Evolutionary conservation across 2,888 invertebrate genomes (phyloP), one percentile per base, ranked within the genome.

Genomic region (Phymatocera aterrima): DNA sequence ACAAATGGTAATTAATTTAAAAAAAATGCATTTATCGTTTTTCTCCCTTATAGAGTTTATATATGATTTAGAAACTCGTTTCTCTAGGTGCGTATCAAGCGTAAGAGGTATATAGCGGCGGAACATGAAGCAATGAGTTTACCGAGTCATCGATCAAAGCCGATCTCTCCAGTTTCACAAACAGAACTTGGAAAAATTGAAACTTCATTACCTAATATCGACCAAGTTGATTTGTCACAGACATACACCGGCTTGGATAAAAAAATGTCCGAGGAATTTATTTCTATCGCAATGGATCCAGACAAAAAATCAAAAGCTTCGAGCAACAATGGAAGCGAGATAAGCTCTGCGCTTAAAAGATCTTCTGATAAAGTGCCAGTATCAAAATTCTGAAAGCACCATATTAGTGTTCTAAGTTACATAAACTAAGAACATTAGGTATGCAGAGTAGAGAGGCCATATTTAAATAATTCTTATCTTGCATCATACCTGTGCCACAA

Each of bases 201-300:
- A 51, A 24, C 37, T 57, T 40, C 28, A 18, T n/a, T n/a, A 21
- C 40, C 75, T 3, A 15, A 15, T 24, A 31, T 31, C 78, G 88
- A 89, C 64, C 85, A 85, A 57, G 81, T 86, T 6, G 90, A 90
- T 82, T 81, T 90, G 70, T 83, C 90, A 6, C 87, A 87, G 77
- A 90, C 90, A 2, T 90, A 89, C 77, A 90, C 90, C 40, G 90
- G 90, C 54, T 84, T 90, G 64, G 90, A 90, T 78, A 90, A 90
- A 77, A 89, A 87, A 81, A 90, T 90, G 75, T 89, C 90, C 37
- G 90, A 90, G 61, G 90, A 89, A 78, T 90, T 90, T 78, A 90
- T 90, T 75, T 87, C 89, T n/a, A 90, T 90, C 68, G 90, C 90
- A 3, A 89, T 89, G 89, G 90, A 90, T 80, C 90, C 90, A 2